These are phyloP conservation scores for Sinonovacula constricta DNA, from an alignment of 1,140 invertebrate genomes.

Conservation along the genomic window DNA sequence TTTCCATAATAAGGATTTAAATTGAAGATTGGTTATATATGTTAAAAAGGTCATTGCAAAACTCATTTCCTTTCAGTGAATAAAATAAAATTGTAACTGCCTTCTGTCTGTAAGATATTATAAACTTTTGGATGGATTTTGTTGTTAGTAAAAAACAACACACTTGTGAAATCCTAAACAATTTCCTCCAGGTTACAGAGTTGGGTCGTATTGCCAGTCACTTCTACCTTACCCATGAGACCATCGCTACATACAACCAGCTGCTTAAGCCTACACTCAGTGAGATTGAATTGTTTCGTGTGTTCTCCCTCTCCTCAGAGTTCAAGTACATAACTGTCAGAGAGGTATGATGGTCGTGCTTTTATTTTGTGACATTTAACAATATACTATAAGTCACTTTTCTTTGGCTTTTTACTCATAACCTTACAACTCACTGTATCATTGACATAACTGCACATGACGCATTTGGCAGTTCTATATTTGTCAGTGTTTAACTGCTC, in stretches of 20 bases:
- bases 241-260: conserved; percentile 98
- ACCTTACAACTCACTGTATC: no score
- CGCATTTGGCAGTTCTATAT: no score
- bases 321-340: conserved; percentile 85
- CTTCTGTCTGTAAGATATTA: no score
- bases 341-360: conserved; percentile 84
- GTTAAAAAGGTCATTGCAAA: neutral
- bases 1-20: neutral
- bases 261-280: conserved; percentile 96
- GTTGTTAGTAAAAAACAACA: neutral
- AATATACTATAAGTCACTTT: no score
- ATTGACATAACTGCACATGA: no score
- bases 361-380: no score
- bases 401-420: no score
- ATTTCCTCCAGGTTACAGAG: conserved; percentile 85
- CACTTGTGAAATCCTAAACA: neutral
- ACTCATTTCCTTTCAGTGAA: neutral
- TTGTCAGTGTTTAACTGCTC: no score
- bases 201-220: conserved; percentile 98
- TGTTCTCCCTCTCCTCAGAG: conserved; percentile 94
- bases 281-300: conserved; percentile 99
- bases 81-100: neutral
- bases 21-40: neutral
- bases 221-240: conserved; percentile 96
- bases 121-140: no score